Evolutionary conservation across 1,140 invertebrate genomes (phyloP), one percentile per base, ranked within the genome.

Genomic region (Gonatopus flavifemur): DNA sequence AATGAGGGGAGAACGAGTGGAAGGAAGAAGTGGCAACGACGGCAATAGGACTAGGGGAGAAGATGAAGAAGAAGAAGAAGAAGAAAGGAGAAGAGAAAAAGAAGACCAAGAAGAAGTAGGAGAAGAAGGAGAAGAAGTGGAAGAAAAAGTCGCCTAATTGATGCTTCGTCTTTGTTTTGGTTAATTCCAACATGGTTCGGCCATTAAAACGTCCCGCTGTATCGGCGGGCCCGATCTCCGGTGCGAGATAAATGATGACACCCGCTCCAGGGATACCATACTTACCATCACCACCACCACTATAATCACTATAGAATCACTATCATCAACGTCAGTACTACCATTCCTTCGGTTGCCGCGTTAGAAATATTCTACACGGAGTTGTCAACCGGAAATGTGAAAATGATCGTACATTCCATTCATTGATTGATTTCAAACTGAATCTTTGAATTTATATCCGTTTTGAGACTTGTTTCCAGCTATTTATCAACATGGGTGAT

Each of bases 181-280:
- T 81, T 79, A 80, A 81, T 81, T 81, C 79, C 76, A 80, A 80
- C 80, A 82, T 79, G 79, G 74, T 82, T 81, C 77, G 74, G 77
- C 80, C 80, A 81, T 82, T 81, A 81, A 80, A 80, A 75, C 73
- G 77, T 80, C 76, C 75, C 70, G 63, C 67, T 74, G 65, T 80
- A 78, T 77, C 77, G 74, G 70, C 68, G 68, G 70, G 69, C 70
- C 69, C 72, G 70, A 77, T 77, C 74, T 79, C 72, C 69, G 61
- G 61, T 66, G 66, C 66, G 74, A 79, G 77, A 80, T 79, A 79
- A 80, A 80, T 78, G 77, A 79, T 78, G 76, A 77, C 76, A 80
- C 75, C 72, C 74, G 70, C 74, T 76, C 63, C 70, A 69, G 68
- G 69, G 71, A 70, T 76, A 75, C 72, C 67, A 72, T 76, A 74